Evolutionary conservation across 2,113 vertebrate species (phyloP).

Genomic region (Microcebus griseorufus): DNA sequence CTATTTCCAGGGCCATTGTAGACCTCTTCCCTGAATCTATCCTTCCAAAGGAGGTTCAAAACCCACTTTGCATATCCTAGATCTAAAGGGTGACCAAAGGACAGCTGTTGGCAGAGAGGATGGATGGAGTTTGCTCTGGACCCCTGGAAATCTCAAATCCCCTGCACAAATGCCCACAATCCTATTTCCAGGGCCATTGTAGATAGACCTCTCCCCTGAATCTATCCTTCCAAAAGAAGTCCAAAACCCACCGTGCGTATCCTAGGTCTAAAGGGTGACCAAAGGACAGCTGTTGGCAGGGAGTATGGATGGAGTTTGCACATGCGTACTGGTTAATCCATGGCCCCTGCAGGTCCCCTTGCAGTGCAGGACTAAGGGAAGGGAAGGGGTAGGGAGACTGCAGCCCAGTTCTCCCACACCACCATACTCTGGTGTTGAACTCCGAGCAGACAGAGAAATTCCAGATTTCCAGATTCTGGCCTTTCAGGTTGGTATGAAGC

Average conservation of each 20-base stretch:
- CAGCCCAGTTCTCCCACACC: neutral
- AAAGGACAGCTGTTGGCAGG: neutral
- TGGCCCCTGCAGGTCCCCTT: neutral
- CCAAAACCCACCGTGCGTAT: rapidly evolving
- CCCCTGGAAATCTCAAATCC: neutral
- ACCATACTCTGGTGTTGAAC: neutral
- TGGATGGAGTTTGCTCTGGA: neutral
- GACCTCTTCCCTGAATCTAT: neutral
- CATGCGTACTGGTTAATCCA: neutral
- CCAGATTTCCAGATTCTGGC: neutral
- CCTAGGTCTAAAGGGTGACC: neutral
- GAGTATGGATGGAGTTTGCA: neutral
- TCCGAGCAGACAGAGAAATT: neutral
- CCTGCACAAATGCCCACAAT: neutral
- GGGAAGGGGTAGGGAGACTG: neutral
- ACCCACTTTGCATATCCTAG: rapidly evolving
- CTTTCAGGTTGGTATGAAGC: neutral
- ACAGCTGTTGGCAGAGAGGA: neutral
- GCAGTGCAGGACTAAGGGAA: neutral
- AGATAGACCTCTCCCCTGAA: neutral
- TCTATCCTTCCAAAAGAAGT: neutral
- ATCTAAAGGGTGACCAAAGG: neutral
- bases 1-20: neutral
- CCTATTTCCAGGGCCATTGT: neutral
- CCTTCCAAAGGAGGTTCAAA: neutral